Conservation (phyloP, 2,797 vertebrate species). For the Alca torda region DNA sequence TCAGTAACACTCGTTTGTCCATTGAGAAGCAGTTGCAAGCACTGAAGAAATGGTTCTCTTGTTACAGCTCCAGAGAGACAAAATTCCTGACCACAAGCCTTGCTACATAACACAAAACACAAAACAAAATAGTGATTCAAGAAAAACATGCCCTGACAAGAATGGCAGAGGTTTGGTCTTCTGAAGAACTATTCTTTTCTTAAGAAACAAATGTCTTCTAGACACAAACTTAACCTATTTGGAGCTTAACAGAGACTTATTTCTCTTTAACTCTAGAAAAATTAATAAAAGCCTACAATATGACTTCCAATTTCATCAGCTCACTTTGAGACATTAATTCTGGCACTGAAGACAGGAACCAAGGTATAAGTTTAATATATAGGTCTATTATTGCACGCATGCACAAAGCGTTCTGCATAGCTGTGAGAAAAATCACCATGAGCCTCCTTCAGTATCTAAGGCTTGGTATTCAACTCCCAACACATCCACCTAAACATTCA, state of each 20-base stretch:
- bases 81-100: slow-evolving; percentile 48
- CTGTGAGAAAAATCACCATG: neutral
- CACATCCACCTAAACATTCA: neutral
- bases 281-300: neutral
- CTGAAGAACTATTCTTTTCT: neutral
- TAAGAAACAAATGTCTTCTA: neutral
- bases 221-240: neutral
- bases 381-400: neutral
- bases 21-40: slow-evolving; percentile 28
- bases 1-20: neutral
- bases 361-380: neutral
- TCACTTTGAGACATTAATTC: neutral
- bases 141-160: slow-evolving; percentile 16
- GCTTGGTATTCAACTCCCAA: neutral
- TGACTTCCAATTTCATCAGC: neutral
- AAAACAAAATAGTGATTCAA: slow-evolving; percentile 26
- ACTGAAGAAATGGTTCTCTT: neutral
- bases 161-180: neutral
- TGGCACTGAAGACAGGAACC: neutral
- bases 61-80: slow-evolving; percentile 9
- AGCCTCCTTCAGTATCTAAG: neutral
- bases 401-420: neutral
- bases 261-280: neutral
- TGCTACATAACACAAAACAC: neutral
- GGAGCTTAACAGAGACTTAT: neutral